These are phyloP conservation scores for Hydrotaea cyrtoneurina DNA, from an alignment of 2,888 invertebrate species.

Conservation along the genomic window DNA sequence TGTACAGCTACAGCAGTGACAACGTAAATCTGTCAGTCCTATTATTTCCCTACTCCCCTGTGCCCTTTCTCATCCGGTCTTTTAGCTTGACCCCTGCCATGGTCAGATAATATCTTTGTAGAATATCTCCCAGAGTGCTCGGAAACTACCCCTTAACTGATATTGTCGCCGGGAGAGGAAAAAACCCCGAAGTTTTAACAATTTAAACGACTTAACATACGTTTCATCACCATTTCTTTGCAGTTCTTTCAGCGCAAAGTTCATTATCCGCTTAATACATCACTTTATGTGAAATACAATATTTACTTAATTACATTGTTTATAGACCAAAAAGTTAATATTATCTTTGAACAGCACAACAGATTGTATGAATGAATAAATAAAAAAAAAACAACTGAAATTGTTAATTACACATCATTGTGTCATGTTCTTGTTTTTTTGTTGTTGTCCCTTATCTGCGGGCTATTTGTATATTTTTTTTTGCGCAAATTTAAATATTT, in stretches of 20 bases:
- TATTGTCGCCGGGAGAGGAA: too few species aligned
- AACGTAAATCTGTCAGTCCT: too few species aligned
- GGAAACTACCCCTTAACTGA: too few species aligned
- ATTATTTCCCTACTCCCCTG: too few species aligned
- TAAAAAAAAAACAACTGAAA: too few species aligned
- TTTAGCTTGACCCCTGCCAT: too few species aligned
- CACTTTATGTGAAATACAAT: constrained; percentile 4
- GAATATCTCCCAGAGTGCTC: too few species aligned
- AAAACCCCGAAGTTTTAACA: too few species aligned
- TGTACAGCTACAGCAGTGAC: too few species aligned
- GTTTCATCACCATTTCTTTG: background rate
- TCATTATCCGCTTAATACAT: constrained; percentile 27
- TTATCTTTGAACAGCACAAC: constrained; percentile 9
- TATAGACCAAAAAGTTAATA: constrained; percentile 39
- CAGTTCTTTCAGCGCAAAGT: background rate
- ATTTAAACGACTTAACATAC: too few species aligned
- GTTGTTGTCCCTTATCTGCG: constrained; percentile 13
- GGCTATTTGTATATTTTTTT: background rate
- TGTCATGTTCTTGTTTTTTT: constrained; percentile 10
- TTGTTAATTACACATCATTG: constrained; percentile 33
- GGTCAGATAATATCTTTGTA: too few species aligned
- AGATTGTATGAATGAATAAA: background rate
- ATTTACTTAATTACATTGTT: constrained; percentile 30
- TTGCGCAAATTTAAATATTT: constrained; percentile 18
- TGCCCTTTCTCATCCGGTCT: too few species aligned